Conservation (phyloP, 1,140 invertebrate species). For the Macrobrachium rosenbergii region DNA sequence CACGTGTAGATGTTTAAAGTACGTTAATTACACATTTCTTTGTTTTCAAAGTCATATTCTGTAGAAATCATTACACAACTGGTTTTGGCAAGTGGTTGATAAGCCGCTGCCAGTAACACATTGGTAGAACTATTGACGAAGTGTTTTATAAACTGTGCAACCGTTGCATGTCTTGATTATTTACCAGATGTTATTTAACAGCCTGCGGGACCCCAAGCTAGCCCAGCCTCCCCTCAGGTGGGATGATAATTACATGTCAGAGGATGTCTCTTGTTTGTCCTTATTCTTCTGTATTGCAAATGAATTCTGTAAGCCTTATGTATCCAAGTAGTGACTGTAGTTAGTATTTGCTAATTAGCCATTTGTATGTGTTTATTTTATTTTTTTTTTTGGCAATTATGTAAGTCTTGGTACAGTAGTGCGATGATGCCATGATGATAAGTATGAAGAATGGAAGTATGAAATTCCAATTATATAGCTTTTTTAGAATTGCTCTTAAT, state of each 20-base stretch:
- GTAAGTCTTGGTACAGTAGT: too few species aligned
- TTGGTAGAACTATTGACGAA: too few species aligned
- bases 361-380: neutral
- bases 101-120: too few species aligned
- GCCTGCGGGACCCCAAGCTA: conserved; percentile 51
- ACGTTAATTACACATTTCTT: too few species aligned
- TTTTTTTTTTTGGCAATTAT: neutral
- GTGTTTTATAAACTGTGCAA: neutral
- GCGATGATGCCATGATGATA: too few species aligned
- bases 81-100: too few species aligned
- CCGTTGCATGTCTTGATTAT: neutral
- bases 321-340: neutral
- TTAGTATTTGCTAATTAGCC: neutral
- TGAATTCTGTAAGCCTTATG: neutral
- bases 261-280: conserved; percentile 4
- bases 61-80: too few species aligned
- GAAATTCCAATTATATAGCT: too few species aligned
- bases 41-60: too few species aligned
- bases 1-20: too few species aligned
- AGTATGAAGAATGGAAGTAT: too few species aligned
- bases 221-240: conserved; percentile 55
- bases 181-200: conserved; percentile 17
- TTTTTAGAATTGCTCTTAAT: too few species aligned
- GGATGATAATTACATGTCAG: neutral
- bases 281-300: neutral